These are phyloP conservation scores for Anas bernieri DNA, from an alignment of 2,797 vertebrate genomes.

Conservation along the genomic window DNA sequence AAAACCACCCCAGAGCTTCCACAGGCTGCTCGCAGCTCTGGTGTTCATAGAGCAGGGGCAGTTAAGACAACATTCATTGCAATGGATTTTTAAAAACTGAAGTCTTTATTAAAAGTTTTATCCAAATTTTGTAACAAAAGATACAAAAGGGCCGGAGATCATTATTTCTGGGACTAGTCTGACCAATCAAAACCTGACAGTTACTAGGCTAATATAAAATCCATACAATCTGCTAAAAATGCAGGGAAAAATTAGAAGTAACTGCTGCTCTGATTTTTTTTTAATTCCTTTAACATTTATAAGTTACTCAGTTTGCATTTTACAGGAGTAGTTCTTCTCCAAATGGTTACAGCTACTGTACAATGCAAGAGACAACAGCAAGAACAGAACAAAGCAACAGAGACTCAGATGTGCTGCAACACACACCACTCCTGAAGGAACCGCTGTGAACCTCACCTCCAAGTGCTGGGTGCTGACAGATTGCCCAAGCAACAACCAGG, in stretches of 20 bases:
- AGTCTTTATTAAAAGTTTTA: conserved; percentile 77
- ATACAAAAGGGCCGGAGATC: conserved; percentile 73
- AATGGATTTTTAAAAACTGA: conserved; percentile 66
- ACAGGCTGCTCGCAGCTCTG: neutral
- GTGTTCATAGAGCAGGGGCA: neutral
- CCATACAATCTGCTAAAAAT: conserved; percentile 68
- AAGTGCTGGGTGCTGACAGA: neutral
- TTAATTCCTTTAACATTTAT: conserved; percentile 68
- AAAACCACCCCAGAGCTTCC: neutral
- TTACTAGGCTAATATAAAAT: conserved; percentile 68
- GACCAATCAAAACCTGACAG: conserved; percentile 56
- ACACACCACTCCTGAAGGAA: neutral
- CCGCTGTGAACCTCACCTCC: neutral
- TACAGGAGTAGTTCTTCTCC: conserved; percentile 61
- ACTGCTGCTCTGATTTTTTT: conserved; percentile 60
- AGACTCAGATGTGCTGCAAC: neutral
- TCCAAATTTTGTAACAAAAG: conserved; percentile 76
- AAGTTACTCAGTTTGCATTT: conserved; percentile 73
- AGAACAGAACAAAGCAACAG: conserved; percentile 6
- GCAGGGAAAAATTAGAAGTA: conserved; percentile 65
- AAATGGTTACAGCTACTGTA: conserved; percentile 62
- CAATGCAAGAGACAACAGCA: conserved; percentile 36
- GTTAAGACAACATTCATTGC: neutral
- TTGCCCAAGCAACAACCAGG: neutral
- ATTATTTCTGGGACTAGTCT: conserved; percentile 62